phyloP scores from a whole-genome alignment of 2,113 vertebrate species.

The Casuarius casuarius region DNA sequence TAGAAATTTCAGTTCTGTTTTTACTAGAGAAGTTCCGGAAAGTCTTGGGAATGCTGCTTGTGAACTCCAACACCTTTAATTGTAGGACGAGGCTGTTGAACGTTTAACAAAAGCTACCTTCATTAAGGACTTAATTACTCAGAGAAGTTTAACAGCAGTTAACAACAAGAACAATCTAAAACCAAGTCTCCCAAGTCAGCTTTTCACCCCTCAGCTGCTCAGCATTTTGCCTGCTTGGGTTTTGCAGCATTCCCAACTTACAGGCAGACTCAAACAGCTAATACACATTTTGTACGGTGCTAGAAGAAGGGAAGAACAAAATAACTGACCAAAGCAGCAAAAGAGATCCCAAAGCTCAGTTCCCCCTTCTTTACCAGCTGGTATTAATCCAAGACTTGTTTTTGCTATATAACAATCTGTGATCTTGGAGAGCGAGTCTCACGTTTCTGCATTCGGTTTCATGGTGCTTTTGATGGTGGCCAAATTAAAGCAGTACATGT shows the following conservation, averaged over 20 bases:
- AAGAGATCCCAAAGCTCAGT: not conserved
- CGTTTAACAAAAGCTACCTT: not conserved
- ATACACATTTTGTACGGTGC: accelerated
- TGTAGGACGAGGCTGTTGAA: not conserved
- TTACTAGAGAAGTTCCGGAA: not conserved
- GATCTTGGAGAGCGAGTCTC: not conserved
- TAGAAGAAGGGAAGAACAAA: not conserved
- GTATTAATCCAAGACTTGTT: not conserved
- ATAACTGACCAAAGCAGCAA: not conserved
- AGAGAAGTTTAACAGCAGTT: not conserved
- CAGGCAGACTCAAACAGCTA: not conserved
- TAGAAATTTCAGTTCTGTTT: not conserved
- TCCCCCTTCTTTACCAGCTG: not conserved
- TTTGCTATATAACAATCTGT: accelerated
- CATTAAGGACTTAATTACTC: not conserved
- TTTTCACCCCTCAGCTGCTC: not conserved
- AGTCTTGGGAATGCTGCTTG: not conserved
- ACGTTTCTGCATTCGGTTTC: not conserved
- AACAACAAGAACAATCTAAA: not conserved
- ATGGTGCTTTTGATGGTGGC: not conserved
- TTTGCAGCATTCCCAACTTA: not conserved
- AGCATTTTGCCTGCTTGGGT: not conserved
- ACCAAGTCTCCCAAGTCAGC: not conserved
- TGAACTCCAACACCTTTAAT: not conserved
- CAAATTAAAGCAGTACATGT: not conserved